These are phyloP conservation scores for Thalpophila matura DNA, from an alignment of 2,888 invertebrate species.

Conservation along the genomic window DNA sequence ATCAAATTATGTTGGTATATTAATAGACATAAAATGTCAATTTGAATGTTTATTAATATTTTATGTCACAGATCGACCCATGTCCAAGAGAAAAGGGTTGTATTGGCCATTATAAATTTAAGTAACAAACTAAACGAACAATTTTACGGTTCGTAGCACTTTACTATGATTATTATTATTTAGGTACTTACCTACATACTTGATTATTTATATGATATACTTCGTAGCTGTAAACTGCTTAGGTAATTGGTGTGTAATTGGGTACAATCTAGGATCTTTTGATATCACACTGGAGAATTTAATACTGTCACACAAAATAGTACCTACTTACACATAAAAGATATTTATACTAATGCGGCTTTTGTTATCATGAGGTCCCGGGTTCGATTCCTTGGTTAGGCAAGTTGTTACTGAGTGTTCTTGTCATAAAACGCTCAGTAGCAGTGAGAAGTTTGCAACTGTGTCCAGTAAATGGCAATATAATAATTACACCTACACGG, in stretches of 20 bases:
- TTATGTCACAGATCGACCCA: neutral
- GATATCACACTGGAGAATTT: conserved; percentile 2
- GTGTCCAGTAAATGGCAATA: no score
- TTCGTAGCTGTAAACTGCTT: neutral
- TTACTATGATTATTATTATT: conserved; percentile 1
- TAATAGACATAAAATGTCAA: neutral
- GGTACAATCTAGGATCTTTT: neutral
- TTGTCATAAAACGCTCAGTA: no score
- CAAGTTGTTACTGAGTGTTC: no score
- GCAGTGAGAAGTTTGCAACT: no score
- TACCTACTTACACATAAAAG: conserved; percentile 9
- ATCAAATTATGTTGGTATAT: neutral
- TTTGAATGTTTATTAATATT: conserved; percentile 11
- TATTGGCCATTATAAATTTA: conserved; percentile 8
- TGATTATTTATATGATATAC: neutral
- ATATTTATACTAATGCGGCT: no score
- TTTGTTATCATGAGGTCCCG: no score
- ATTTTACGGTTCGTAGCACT: neutral
- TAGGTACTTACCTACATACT: neutral
- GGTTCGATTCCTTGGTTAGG: no score
- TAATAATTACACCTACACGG: no score
- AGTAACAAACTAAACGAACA: neutral
- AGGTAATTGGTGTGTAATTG: neutral
- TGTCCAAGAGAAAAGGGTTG: conserved; percentile 6
- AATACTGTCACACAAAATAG: conserved; percentile 1